Evolutionary conservation across 2,113 vertebrate species (phyloP).

Genomic region (Xenopus tropicalis): UCB_Xtro_10.0 CM004444.2:25378001-25378500

Average conservation of each 20-base stretch:
- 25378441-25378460: neutral
- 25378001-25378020: too few species aligned
- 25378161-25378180: neutral
- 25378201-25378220: neutral
- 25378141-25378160: neutral
- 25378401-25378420: neutral
- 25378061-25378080: too few species aligned
- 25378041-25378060: too few species aligned
- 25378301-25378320: conserved; percentile 28
- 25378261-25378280: conserved; percentile 1
- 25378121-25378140: neutral
- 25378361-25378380: conserved; percentile 15
- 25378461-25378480: too few species aligned
- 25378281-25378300: conserved; percentile 23
- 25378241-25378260: neutral
- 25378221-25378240: neutral
- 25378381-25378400: conserved; percentile 36
- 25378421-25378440: neutral
- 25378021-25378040: too few species aligned
- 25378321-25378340: conserved; percentile 21
- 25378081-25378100: neutral
- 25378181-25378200: neutral
- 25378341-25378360: conserved; percentile 11
- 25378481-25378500: too few species aligned
- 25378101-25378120: neutral